Evolutionary conservation across 2,888 invertebrate species (phyloP), one percentile per base, ranked within the genome.

Genomic region (Lordiphosa andalusiaca): DNA sequence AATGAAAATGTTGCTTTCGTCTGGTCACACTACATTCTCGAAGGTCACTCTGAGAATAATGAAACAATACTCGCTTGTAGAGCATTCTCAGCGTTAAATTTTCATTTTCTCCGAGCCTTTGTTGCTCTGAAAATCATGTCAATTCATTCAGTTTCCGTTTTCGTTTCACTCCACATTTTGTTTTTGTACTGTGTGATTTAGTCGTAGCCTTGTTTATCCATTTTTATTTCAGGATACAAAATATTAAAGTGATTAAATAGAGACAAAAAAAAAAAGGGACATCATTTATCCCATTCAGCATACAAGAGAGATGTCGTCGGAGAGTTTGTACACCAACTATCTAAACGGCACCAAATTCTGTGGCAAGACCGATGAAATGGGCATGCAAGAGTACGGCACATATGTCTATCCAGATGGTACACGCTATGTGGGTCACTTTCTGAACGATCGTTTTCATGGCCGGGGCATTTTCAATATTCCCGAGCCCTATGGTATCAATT

Each of bases 351-450:
- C 57, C 3, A 50, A 42, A 13, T 84, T 52, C 25, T 6, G 3
- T 9, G 84, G 84, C 0, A 6, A 1, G 0, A 21, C 7, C 3
- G 23, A 78, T 35, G 90, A 92, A 71, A 83, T 92, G 5, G 92
- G 92, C 21, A 93, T 93, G 92, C 90, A 91, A 35, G 92, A 92
- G 10, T 84, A 81, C 48, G 94, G 93, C 33, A 84, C 85, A 12
- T 94, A 92, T 82, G 87, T 85, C 0, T 92, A 91, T 83, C 91
- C 92, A 1, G 91, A 93, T 82, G 92, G 93, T 90, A 91, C 91
- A 90, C 62, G 93, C 93, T 78, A 87, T 93, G 19, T 89, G 86
- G 64, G 95, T 92, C 81, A 92, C 92, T 0, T 91, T 90, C 67
- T 93, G 92, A 1, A 72, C n/a, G 80, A 73, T 7, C 54, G 60